Evolutionary conservation across 2,113 vertebrate genomes (phyloP).

Genomic region (Manacus vitellinus): DNA sequence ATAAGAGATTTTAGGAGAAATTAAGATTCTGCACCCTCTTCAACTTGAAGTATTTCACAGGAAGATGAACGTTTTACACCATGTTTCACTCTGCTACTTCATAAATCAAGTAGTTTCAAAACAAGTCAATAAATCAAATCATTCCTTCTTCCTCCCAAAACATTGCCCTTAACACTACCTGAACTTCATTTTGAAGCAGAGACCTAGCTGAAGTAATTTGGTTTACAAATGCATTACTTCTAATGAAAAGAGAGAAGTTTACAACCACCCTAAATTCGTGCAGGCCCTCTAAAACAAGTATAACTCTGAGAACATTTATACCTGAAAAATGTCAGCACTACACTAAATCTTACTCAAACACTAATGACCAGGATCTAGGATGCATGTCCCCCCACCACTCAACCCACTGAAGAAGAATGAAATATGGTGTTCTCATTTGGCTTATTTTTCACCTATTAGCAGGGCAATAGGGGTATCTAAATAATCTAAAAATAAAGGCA

Average conservation of each 20-base stretch:
- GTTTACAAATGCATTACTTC: background rate
- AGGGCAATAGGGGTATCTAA: background rate
- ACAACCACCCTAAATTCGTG: background rate
- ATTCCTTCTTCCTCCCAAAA: background rate
- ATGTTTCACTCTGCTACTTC: background rate
- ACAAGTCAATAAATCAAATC: background rate
- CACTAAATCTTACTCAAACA: background rate
- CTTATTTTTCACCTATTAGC: background rate
- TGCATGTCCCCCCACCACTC: background rate
- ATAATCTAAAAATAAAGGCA: background rate
- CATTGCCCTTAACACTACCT: fast-evolving
- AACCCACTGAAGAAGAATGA: background rate
- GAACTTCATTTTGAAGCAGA: background rate
- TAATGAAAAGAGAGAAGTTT: background rate
- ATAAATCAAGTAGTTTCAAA: background rate
- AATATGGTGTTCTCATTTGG: background rate
- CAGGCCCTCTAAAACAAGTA: background rate
- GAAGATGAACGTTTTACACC: background rate
- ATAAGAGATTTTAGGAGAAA: background rate
- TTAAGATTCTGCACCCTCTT: background rate
- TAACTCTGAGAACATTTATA: background rate
- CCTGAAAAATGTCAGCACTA: background rate
- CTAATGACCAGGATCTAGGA: background rate
- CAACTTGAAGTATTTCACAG: background rate
- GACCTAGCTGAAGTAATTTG: background rate